Evolutionary conservation across 2,113 vertebrate species (phyloP).

Genomic region (Furnarius figulus): DNA sequence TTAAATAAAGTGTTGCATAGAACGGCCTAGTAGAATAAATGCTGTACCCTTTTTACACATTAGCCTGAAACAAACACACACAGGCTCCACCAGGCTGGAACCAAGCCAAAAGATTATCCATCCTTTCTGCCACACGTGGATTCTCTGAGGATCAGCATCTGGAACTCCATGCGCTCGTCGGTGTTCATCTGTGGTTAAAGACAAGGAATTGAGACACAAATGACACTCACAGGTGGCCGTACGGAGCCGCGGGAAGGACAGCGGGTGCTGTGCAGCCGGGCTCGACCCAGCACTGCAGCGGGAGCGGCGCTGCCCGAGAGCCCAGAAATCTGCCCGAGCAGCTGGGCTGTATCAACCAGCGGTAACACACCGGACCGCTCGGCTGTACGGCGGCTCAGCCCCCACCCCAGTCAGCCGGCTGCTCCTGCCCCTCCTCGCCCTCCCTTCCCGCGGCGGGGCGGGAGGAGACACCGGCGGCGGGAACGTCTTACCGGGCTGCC

Average conservation of each 20-base stretch:
- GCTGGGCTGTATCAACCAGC: no score
- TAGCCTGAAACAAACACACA: neutral
- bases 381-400: accelerated
- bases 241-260: neutral
- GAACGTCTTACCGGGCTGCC: no score
- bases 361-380: accelerated
- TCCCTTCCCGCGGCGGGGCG: no score
- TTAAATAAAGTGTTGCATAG: neutral
- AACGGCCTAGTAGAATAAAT: neutral
- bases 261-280: accelerated
- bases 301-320: neutral
- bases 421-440: neutral
- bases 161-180: neutral
- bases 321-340: accelerated
- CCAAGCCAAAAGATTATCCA: neutral
- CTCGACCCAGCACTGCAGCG: accelerated
- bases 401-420: neutral
- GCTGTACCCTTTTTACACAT: neutral
- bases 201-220: neutral
- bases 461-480: no score
- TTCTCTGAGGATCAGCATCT: neutral
- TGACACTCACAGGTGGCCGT: accelerated
- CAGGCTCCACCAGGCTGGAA: neutral
- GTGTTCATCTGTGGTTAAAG: neutral
- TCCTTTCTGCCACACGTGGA: neutral